Evolutionary conservation across 2,888 invertebrate species (phyloP).

Genomic region (Charanyca ferruginea): DNA sequence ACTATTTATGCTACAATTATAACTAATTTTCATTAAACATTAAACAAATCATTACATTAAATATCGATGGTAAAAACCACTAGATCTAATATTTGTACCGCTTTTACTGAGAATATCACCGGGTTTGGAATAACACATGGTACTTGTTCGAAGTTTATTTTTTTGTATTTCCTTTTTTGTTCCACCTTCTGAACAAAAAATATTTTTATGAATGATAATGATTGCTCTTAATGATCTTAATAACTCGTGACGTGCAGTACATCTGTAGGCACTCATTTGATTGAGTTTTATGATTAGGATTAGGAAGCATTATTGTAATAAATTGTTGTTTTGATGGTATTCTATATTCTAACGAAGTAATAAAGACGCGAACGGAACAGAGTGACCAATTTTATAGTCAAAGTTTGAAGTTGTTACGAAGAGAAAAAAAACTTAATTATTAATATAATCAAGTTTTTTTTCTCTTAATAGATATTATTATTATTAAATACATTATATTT

Average conservation of each 20-base stretch:
- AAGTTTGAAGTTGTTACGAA: too few relatives aligned
- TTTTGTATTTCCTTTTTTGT: conserved; percentile 22
- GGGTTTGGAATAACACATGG: conserved; percentile 13
- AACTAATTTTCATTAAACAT: too few relatives aligned
- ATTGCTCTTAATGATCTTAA: conserved; percentile 19
- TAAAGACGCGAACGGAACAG: neutral
- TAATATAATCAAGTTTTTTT: too few relatives aligned
- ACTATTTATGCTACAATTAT: too few relatives aligned
- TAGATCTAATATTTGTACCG: conserved; percentile 1
- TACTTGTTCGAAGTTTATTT: conserved; percentile 27
- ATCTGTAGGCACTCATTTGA: conserved; percentile 17
- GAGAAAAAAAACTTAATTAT: too few relatives aligned
- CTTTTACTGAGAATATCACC: conserved; percentile 9
- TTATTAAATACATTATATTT: too few relatives aligned
- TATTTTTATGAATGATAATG: conserved; percentile 24
- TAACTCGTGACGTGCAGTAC: conserved; percentile 1
- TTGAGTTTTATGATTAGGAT: conserved; percentile 25
- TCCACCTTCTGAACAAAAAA: conserved; percentile 22
- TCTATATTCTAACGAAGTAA: neutral
- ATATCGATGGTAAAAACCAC: conserved; percentile 13
- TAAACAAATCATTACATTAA: neutral
- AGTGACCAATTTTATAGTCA: neutral
- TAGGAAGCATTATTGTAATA: conserved; percentile 14
- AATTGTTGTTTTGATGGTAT: conserved; percentile 8
- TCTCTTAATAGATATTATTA: too few relatives aligned